Evolutionary conservation across 2,113 vertebrate genomes (phyloP), one percentile per base, ranked within the genome.

Genomic region (Prolemur simus): DNA sequence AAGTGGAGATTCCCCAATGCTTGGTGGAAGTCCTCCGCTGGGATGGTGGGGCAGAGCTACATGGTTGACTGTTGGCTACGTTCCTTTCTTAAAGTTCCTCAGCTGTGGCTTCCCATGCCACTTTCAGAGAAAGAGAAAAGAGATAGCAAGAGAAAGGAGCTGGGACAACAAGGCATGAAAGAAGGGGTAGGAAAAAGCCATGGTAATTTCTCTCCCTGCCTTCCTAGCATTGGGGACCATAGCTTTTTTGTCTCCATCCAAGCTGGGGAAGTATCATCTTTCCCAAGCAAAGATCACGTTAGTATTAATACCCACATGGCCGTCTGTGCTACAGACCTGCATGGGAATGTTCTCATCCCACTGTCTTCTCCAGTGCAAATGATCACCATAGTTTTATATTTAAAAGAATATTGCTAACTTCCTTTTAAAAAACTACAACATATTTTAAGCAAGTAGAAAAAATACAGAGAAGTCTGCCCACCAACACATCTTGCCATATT

Each of bases 401-500:
- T 69, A 39, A 85, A 84, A 81, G 20, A 92, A 54, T 47, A 76
- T 58, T 52, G 14, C 12, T 83, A 91, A 84, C 17, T 71, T 94
- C 7, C 8, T 73, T 81, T 74, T 34, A 27, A 15, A 15, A 66
- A 89, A 80, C 76, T 49, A 52, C n/a, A 73, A 39, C 63, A 71
- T 52, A 93, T 82, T 95, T 91, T 83, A 84, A 74, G 21, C 52
- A 94, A 68, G 27, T 37, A 94, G 84, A 64, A 63, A 87, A 97
- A 83, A 10, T 47, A 58, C n/a, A 85, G 42, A 77, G 34, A 84
- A 11, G n/a, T 92, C 78, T 88, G 39, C 15, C 34, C 32, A 92
- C 23, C 49, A 96, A 86, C 4, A 89, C 6, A 60, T 60, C 39
- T 95, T 89, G 25, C 4, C 45, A n/a, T 39, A 78, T 87, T 94